Conservation (phyloP, 2,113 vertebrate species). For the Prolemur simus region DNA sequence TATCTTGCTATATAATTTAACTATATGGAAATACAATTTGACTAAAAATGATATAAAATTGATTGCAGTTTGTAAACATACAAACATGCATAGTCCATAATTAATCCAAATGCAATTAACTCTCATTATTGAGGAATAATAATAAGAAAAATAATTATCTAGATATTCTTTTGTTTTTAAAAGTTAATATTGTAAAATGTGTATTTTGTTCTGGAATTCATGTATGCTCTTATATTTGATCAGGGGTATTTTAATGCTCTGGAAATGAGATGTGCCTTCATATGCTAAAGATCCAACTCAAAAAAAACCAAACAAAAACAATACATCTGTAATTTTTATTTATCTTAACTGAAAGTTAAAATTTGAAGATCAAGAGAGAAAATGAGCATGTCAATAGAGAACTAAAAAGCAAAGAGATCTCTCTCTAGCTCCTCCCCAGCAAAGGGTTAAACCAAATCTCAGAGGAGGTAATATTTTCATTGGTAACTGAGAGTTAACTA, state of each 20-base stretch:
- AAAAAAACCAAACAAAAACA: background rate
- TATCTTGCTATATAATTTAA: slow-evolving; percentile 8
- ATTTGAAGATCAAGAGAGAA: background rate
- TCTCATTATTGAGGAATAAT: background rate
- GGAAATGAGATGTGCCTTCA: background rate
- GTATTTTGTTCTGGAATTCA: slow-evolving; percentile 11
- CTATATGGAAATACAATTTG: background rate
- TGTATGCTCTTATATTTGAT: background rate
- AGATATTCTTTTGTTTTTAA: background rate
- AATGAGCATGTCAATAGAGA: background rate
- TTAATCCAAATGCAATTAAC: background rate
- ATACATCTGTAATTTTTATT: background rate
- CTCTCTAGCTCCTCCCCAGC: background rate
- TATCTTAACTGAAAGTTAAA: background rate
- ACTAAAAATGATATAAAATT: slow-evolving; percentile 1
- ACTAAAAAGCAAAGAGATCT: background rate
- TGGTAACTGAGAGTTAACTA: background rate
- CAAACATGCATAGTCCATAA: background rate
- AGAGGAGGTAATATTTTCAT: background rate
- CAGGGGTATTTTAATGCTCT: background rate
- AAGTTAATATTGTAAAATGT: background rate
- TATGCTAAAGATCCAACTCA: background rate
- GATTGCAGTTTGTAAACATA: slow-evolving; percentile 3
- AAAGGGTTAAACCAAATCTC: background rate
- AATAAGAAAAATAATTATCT: slow-evolving; percentile 1